phyloP scores from a whole-genome alignment of 2,888 invertebrate species.

The Drosophila borealis region DNA sequence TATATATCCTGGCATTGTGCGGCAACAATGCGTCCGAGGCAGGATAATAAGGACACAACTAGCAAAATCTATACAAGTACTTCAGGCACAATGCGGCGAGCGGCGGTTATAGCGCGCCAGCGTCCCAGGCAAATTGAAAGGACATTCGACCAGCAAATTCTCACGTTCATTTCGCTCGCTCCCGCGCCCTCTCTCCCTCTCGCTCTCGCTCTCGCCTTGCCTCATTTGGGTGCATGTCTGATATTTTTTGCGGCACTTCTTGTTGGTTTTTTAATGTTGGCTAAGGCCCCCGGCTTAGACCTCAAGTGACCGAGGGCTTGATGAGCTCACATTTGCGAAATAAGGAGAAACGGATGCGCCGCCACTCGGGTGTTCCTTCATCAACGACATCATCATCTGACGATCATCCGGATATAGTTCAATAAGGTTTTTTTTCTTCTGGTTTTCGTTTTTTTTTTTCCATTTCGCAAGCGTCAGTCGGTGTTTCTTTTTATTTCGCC shows the following conservation, averaged over 20 bases:
- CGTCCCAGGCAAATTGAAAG: constrained; percentile 67
- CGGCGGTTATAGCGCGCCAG: constrained; percentile 41
- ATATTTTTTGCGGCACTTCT: constrained; percentile 55
- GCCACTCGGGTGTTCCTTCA: constrained; percentile 72
- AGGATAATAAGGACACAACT: constrained; percentile 76
- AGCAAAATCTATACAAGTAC: constrained; percentile 72
- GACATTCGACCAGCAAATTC: constrained; percentile 68
- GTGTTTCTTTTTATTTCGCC: constrained; percentile 57
- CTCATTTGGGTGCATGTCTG: constrained; percentile 40
- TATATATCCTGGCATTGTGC: constrained; percentile 43
- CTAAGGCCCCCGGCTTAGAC: constrained; percentile 70
- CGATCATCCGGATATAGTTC: constrained; percentile 79
- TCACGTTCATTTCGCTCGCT: constrained; percentile 60
- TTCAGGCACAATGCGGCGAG: constrained; percentile 60
- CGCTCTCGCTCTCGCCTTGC: constrained; percentile 24
- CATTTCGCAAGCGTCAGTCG: constrained; percentile 50
- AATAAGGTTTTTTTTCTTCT: constrained; percentile 42
- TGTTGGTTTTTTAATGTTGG: constrained; percentile 61
- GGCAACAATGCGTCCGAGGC: constrained; percentile 60
- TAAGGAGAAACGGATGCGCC: constrained; percentile 71
- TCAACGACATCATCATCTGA: constrained; percentile 64
- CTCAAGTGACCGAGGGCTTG: constrained; percentile 79
- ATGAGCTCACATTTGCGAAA: constrained; percentile 62
- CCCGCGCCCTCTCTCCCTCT: constrained; percentile 10
- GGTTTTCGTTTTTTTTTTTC: background rate